A percentile compares a stretch with the other conserved stretches of the same genome.
Conservation (phyloP, 2,113 vertebrate genomes). For the Pyrgilauda ruficollis region DNA sequence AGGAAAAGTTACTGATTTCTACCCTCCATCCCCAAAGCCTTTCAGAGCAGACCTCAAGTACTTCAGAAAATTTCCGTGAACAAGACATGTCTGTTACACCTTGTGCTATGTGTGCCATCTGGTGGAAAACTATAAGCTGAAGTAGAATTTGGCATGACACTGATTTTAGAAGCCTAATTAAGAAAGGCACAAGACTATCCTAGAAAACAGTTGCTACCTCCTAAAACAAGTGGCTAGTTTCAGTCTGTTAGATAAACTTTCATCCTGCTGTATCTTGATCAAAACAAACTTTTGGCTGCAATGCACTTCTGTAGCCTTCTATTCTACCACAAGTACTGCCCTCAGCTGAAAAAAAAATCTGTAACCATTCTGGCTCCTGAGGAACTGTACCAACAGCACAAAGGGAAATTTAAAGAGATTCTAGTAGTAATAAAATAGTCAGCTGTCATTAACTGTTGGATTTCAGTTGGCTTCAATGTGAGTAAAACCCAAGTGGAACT, state of each 20-base stretch:
- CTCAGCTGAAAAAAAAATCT: background rate
- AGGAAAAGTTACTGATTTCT: background rate
- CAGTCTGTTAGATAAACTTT: background rate
- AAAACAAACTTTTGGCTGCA: background rate
- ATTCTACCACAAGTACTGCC: background rate
- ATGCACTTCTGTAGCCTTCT: background rate
- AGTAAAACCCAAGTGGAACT: background rate
- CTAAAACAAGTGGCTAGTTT: background rate
- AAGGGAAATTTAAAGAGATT: background rate
- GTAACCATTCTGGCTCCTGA: background rate
- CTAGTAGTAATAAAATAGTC: background rate
- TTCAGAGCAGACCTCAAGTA: background rate
- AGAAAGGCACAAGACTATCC: background rate
- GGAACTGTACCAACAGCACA: background rate
- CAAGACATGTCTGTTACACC: background rate
- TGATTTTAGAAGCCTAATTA: background rate
- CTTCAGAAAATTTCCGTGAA: background rate
- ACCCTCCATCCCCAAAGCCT: background rate
- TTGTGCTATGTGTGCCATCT: constrained; percentile 33
- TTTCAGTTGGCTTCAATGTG: background rate
- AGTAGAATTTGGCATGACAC: background rate
- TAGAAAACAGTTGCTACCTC: background rate
- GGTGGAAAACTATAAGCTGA: constrained; percentile 19
- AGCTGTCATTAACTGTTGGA: background rate
- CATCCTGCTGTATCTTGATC: background rate